phyloP scores from a whole-genome alignment of 2,797 vertebrate genomes.

The Chloroceryle amazona region DNA sequence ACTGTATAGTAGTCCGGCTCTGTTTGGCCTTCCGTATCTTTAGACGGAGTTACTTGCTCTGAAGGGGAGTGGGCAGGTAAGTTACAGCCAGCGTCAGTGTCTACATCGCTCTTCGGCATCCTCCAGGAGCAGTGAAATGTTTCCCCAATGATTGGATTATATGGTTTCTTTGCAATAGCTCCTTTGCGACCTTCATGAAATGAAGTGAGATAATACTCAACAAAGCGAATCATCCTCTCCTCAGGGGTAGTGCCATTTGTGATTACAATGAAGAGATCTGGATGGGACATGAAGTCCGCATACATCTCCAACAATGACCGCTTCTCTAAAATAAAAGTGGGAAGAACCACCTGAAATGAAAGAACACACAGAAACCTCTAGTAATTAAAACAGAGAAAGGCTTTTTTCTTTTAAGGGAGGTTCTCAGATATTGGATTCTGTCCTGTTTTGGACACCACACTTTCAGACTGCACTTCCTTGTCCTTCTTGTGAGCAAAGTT shows the following conservation, averaged over 20 bases:
- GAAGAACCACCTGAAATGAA: conserved; percentile 91
- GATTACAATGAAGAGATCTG: conserved; percentile 93
- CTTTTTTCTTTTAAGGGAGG: background rate
- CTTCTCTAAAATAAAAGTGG: conserved; percentile 98
- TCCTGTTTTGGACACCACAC: background rate
- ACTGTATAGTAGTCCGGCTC: conserved; percentile 86
- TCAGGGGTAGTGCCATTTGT: conserved; percentile 87
- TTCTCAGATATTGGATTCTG: background rate
- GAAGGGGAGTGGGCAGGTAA: conserved; percentile 27
- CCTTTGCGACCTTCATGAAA: conserved; percentile 98
- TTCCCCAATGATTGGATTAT: conserved; percentile 98
- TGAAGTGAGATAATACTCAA: conserved; percentile 99
- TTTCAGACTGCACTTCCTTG: background rate
- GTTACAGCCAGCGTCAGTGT: background rate
- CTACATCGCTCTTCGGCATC: conserved; percentile 77
- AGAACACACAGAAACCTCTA: background rate
- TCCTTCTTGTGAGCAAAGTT: background rate
- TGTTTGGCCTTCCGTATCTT: conserved; percentile 40
- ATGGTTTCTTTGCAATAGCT: conserved; percentile 97
- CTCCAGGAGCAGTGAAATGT: conserved; percentile 98
- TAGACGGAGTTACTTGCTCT: conserved; percentile 47
- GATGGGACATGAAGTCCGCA: conserved; percentile 98
- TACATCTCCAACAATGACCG: conserved; percentile 98
- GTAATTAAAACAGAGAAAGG: background rate
- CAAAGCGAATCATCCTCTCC: conserved; percentile 96